Evolutionary conservation across 2,888 invertebrate species (phyloP), one percentile per base, ranked within the genome.

Genomic region (Chromoteleia sp.): DNA sequence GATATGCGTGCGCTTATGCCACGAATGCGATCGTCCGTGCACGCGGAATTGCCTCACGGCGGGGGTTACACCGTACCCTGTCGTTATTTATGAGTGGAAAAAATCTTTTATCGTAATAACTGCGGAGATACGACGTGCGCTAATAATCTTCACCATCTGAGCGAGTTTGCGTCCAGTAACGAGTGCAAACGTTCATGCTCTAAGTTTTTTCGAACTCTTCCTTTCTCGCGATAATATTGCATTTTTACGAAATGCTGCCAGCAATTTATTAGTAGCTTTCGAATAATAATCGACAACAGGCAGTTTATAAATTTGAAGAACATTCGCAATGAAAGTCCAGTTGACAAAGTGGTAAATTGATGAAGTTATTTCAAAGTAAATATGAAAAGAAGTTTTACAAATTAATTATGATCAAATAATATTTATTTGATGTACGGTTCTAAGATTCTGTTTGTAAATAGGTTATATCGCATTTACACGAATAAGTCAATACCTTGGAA

Each of bases 101-200:
- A 88, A 88, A 88, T 87, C 87, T 86, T 88, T 88, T 87, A 88
- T 89, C 88, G 86, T 89, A 89, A 89, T 88, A 88, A 89, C 82
- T 86, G 80, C 83, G 73, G 79, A 85, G 86, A 87, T 86, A 87
- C 84, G 85, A 83, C 80, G 86, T 74, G 83, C 67, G 82, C 85
- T n/a, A n/a, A 84, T 83, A 85, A 84, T 81, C 81, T 81, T 82
- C 59, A 41, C 75, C 48, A 70, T 79, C 68, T 76, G 63, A 76
- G 84, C 48, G 33, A 71, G 75, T 75, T 45, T 65, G 48, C 43
- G 54, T 58, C 82, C 83, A 61, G 78, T 58, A 82, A 83, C 84
- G 81, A 84, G 85, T 81, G 85, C 85, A 87, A 87, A 87, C 84
- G 84, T 84, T 84, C 81, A 33, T 63, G 80, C 56, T 71, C 54